Evolutionary conservation across 2,113 vertebrate genomes (phyloP).

Genomic region (Nerophis lumbriciformis): DNA sequence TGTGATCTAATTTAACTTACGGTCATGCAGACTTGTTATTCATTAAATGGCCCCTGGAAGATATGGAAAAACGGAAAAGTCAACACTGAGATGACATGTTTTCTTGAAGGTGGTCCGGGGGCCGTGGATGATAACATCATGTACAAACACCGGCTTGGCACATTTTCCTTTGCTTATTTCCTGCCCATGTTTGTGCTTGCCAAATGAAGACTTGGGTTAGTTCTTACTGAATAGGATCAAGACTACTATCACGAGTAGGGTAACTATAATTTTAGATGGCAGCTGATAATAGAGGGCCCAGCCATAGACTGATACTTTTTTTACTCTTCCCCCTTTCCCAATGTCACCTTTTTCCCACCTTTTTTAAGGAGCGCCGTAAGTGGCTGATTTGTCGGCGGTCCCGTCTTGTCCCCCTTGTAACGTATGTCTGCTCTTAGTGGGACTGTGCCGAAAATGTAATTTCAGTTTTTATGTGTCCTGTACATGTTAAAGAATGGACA

Average conservation of each 20-base stretch:
- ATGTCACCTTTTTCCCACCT: no score
- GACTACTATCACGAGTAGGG: constrained; percentile 8
- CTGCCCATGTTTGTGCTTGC: constrained; percentile 38
- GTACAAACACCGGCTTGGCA: constrained; percentile 38
- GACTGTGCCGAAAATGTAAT: no score
- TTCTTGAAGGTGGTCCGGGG: constrained; percentile 16
- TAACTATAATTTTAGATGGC: no score
- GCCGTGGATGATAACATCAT: constrained; percentile 40
- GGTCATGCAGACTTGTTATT: constrained; percentile 17
- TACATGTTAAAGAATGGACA: no score
- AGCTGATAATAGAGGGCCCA: no score
- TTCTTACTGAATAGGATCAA: constrained; percentile 28
- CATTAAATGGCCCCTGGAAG: constrained; percentile 9
- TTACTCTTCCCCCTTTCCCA: no score
- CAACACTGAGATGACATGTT: constrained; percentile 12
- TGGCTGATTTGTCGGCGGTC: no score
- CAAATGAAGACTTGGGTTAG: constrained; percentile 23
- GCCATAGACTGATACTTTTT: no score
- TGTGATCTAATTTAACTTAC: constrained; percentile 18
- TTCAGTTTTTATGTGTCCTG: no score
- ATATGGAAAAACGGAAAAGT: constrained; percentile 4
- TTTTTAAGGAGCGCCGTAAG: no score
- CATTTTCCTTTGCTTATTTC: constrained; percentile 39
- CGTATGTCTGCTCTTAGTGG: no score
- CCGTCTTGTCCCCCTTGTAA: no score